phyloP scores from a whole-genome alignment of 2,113 vertebrate species.

The Girardinichthys multiradiatus region DNA sequence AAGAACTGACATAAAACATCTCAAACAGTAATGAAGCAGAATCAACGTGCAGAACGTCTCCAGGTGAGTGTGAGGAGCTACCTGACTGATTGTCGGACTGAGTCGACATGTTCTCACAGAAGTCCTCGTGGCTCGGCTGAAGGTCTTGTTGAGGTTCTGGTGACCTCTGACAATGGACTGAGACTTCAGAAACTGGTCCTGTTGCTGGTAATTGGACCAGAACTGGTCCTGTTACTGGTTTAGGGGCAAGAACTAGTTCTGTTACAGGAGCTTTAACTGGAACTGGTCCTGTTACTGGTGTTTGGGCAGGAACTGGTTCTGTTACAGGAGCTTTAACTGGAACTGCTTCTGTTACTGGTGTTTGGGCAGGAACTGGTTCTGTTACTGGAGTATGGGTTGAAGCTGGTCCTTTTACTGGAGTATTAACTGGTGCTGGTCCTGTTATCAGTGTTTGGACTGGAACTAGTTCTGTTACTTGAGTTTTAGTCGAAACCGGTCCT shows the following conservation, averaged over 20 bases:
- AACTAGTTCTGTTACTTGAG: background rate
- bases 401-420: background rate
- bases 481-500: background rate
- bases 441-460: background rate
- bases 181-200: slow-evolving; percentile 4
- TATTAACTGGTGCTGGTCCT: background rate
- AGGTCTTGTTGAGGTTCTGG: slow-evolving; percentile 42
- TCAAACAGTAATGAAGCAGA: background rate
- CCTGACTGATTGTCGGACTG: slow-evolving; percentile 82
- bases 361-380: background rate
- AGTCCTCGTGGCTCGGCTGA: slow-evolving; percentile 62
- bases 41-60: background rate
- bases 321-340: background rate
- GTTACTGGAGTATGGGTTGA: background rate
- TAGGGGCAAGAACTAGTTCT: background rate
- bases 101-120: slow-evolving; percentile 73
- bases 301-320: background rate
- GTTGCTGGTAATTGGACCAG: background rate
- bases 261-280: background rate
- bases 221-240: background rate
- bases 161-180: slow-evolving; percentile 43
- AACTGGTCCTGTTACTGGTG: background rate
- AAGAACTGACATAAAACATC: background rate
- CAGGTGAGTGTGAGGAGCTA: slow-evolving; percentile 17
- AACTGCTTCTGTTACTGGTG: background rate